Percentiles rank a stretch among this genome's conserved stretches.
Conservation (phyloP, 2,888 invertebrate genomes). For the Meandrusa payeni region DNA sequence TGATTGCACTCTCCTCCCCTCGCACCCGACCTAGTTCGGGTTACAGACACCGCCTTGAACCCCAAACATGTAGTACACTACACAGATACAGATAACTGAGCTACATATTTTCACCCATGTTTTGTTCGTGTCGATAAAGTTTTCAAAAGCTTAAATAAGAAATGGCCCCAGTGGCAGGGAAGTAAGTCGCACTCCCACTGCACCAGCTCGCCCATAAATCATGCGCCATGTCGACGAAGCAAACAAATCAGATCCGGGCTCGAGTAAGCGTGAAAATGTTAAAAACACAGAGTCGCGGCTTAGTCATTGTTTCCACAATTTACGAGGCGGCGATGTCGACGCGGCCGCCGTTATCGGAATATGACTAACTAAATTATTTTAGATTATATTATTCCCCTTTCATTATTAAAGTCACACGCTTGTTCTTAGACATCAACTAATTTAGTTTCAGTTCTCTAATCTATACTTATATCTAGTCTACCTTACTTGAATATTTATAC, state of each 20-base stretch:
- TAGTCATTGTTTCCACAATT: constrained; percentile 31
- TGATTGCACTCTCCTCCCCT: constrained; percentile 7
- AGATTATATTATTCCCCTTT: neutral
- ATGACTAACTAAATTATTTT: constrained; percentile 14
- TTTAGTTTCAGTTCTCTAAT: no score
- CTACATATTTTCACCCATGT: no score
- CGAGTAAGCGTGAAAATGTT: constrained; percentile 17
- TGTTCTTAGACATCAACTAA: no score
- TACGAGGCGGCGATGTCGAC: constrained; percentile 23
- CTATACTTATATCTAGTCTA: no score
- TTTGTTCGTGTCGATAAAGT: no score
- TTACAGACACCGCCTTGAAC: no score
- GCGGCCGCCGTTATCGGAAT: constrained; percentile 11
- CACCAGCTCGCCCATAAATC: constrained; percentile 5
- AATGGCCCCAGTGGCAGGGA: neutral
- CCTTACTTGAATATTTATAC: no score
- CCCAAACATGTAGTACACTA: no score
- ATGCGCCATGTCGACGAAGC: constrained; percentile 6
- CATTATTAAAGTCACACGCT: no score
- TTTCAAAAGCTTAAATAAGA: constrained; percentile 3
- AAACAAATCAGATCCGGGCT: constrained; percentile 7
- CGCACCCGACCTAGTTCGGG: neutral
- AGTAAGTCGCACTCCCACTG: neutral
- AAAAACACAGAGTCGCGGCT: constrained; percentile 17
- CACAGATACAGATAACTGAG: no score